Evolutionary conservation across 2,797 vertebrate species (phyloP).

Genomic region (Crenichthys baileyi): DNA sequence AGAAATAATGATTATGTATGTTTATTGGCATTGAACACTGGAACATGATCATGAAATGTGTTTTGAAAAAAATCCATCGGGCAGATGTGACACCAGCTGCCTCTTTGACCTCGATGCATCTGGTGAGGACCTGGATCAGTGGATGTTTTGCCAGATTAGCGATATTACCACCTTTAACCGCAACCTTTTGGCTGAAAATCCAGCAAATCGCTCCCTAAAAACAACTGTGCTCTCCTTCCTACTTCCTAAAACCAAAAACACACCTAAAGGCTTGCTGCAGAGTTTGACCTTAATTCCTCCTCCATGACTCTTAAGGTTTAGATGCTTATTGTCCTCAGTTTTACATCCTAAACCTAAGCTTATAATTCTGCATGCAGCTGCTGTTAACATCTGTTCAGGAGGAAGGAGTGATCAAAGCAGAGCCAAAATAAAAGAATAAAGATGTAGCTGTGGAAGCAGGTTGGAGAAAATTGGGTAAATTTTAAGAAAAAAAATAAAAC

Average conservation of each 20-base stretch:
- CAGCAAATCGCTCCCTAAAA: background rate
- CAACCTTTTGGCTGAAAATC: slow-evolving; percentile 3
- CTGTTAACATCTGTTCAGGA: slow-evolving; percentile 1
- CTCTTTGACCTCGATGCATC: background rate
- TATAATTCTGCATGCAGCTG: background rate
- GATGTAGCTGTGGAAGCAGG: background rate
- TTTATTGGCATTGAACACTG: background rate
- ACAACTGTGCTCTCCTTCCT: background rate
- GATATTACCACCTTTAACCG: slow-evolving; percentile 7
- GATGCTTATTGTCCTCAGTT: background rate
- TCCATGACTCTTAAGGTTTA: background rate
- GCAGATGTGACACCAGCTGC: slow-evolving; percentile 5
- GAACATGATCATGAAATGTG: background rate
- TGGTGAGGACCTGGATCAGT: background rate
- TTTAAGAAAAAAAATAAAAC: background rate
- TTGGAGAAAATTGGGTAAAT: background rate
- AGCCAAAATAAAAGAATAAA: background rate
- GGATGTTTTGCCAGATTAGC: slow-evolving; percentile 14
- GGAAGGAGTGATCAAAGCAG: background rate
- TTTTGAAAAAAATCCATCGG: background rate
- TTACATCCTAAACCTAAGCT: slow-evolving; percentile 1
- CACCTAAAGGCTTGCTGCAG: background rate
- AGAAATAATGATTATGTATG: background rate
- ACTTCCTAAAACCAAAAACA: background rate
- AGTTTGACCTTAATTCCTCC: slow-evolving; percentile 6